Evolutionary conservation across 2,797 vertebrate species (phyloP).

Genomic region (Trematomus bernacchii): DNA sequence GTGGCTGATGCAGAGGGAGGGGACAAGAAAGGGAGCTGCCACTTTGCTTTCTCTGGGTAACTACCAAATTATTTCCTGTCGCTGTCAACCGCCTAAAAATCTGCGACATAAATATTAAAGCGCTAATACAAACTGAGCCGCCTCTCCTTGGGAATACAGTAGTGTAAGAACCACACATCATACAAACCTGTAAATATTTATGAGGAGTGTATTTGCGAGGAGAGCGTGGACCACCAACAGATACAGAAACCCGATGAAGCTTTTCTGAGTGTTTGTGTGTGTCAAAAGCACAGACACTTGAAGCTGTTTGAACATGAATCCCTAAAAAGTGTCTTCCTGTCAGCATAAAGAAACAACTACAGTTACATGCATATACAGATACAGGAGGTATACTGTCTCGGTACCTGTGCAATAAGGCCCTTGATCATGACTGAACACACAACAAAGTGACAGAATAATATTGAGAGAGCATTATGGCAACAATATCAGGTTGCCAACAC

Average conservation of each 20-base stretch:
- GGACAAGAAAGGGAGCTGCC: constrained; percentile 35
- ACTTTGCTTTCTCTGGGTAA: constrained; percentile 36
- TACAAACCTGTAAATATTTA: constrained; percentile 74
- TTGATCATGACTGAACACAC: constrained; percentile 66
- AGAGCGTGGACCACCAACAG: constrained; percentile 64
- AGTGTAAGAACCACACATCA: constrained; percentile 28
- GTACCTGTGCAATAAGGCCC: constrained; percentile 28
- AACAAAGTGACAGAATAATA: constrained; percentile 75
- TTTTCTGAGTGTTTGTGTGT: constrained; percentile 21
- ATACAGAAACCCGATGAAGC: constrained; percentile 35
- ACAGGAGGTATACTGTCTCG: constrained; percentile 8
- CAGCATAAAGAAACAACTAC: constrained; percentile 24
- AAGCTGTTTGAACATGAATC: constrained; percentile 45
- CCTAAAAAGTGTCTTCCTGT: constrained; percentile 27
- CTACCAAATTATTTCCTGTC: constrained; percentile 19
- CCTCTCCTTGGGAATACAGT: constrained; percentile 9
- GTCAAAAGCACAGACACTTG: constrained; percentile 29
- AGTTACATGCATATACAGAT: constrained; percentile 23
- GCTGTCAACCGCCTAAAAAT: constrained; percentile 10
- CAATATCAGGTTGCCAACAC: constrained; percentile 74
- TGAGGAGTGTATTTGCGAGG: constrained; percentile 43
- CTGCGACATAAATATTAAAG: constrained; percentile 33
- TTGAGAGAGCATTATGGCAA: constrained; percentile 73
- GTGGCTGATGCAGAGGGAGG: constrained; percentile 40
- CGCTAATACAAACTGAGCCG: background rate